Conservation (phyloP, 2,113 vertebrate species). For the Leucosticte australis region DNA sequence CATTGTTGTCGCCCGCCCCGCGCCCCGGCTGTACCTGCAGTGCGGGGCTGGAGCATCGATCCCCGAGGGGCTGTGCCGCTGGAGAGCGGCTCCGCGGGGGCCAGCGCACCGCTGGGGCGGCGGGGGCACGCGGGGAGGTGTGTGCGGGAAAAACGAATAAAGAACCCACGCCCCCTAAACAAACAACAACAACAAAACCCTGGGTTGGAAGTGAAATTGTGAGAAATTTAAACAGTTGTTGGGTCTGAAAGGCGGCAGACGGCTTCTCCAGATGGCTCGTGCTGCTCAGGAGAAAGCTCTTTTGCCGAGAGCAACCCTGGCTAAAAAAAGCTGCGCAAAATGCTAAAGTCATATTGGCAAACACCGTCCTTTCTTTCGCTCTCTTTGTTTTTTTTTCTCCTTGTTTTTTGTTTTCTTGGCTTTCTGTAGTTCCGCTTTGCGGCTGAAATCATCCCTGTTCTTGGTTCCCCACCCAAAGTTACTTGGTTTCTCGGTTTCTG, state of each 20-base stretch:
- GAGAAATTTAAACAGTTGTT: not conserved
- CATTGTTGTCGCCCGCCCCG: not conserved
- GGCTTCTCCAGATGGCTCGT: conserved; percentile 27
- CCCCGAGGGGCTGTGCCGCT: not conserved
- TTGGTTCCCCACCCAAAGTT: not conserved
- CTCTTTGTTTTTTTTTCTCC: too few relatives aligned
- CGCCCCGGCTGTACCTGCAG: not conserved
- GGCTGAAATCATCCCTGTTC: not conserved
- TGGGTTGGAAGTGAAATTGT: not conserved
- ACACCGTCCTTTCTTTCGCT: not conserved
- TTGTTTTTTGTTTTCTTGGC: not conserved
- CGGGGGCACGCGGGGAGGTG: not conserved
- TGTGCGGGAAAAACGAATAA: not conserved
- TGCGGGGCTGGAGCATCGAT: not conserved
- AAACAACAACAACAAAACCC: not conserved
- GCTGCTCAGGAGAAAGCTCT: not conserved
- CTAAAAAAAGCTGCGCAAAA: not conserved
- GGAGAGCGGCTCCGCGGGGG: rapidly evolving
- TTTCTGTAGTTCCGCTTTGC: not conserved
- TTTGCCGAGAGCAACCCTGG: not conserved
- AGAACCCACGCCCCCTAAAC: not conserved
- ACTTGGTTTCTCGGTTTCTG: not conserved
- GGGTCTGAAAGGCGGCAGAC: not conserved
- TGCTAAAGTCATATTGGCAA: not conserved
- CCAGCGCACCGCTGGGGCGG: not conserved